Conservation (phyloP, 1,140 invertebrate species). For the Dendroctonus valens region DNA sequence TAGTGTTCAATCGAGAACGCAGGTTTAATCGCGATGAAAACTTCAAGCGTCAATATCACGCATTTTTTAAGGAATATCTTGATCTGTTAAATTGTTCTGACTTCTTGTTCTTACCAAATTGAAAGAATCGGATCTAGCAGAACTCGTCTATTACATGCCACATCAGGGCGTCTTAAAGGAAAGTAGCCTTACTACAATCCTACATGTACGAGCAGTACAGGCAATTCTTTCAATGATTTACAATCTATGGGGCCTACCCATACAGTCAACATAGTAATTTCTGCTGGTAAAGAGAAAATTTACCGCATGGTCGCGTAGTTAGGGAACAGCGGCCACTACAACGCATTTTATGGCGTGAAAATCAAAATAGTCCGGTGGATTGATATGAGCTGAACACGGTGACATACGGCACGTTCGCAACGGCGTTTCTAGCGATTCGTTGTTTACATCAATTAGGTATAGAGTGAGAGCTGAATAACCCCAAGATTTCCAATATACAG, state of each 20-base stretch:
- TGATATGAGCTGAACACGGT: slow-evolving; percentile 39
- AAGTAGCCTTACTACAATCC: slow-evolving; percentile 40
- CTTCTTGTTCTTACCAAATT: slow-evolving; percentile 23
- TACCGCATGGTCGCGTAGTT: slow-evolving; percentile 48
- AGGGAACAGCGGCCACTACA: slow-evolving; percentile 45
- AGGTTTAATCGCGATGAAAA: slow-evolving; percentile 40
- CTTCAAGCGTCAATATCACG: slow-evolving; percentile 18
- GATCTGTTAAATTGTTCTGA: slow-evolving; percentile 24
- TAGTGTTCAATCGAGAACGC: slow-evolving; percentile 25
- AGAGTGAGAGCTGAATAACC: slow-evolving; percentile 28
- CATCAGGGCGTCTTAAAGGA: slow-evolving; percentile 49
- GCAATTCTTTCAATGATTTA: slow-evolving; percentile 38
- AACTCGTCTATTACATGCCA: slow-evolving; percentile 47
- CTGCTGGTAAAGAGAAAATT: slow-evolving; percentile 47
- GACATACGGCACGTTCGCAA: slow-evolving; percentile 40
- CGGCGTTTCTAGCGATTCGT: slow-evolving; percentile 40
- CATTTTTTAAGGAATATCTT: slow-evolving; percentile 26
- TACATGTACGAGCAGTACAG: slow-evolving; percentile 40
- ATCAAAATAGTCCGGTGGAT: background rate
- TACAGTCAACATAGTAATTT: slow-evolving; percentile 35
- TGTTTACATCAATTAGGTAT: slow-evolving; percentile 35
- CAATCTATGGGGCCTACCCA: slow-evolving; percentile 37
- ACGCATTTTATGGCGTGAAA: slow-evolving; percentile 49
- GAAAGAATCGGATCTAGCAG: background rate
- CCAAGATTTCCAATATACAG: slow-evolving; percentile 33